These are phyloP conservation scores for Plutella xylostella DNA, from an alignment of 2,888 invertebrate genomes.

Conservation along the genomic window DNA sequence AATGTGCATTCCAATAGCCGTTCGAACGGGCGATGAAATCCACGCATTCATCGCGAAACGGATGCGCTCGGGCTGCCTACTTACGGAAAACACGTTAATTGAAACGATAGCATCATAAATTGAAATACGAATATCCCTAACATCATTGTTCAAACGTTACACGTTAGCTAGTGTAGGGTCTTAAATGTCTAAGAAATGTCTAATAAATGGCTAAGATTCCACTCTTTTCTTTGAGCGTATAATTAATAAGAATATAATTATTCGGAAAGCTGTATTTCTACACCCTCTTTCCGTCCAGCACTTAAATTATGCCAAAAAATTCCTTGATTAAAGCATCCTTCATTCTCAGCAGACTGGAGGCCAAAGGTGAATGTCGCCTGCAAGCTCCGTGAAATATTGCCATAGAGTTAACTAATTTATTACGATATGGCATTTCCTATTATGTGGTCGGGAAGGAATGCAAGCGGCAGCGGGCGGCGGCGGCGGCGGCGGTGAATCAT, in stretches of 20 bases:
- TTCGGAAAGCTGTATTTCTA: too few relatives aligned
- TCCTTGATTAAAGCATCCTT: not conserved
- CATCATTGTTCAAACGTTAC: too few relatives aligned
- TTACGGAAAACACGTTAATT: too few relatives aligned
- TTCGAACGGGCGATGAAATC: slow-evolving; percentile 8
- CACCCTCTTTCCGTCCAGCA: not conserved
- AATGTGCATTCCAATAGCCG: slow-evolving; percentile 9
- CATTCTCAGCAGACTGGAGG: not conserved
- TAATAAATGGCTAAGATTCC: too few relatives aligned
- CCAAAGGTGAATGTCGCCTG: slow-evolving; percentile 5
- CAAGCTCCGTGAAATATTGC: slow-evolving; percentile 10
- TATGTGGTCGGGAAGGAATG: slow-evolving; percentile 51
- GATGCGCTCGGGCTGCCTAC: too few relatives aligned
- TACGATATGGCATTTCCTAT: slow-evolving; percentile 54
- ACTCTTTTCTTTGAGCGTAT: too few relatives aligned
- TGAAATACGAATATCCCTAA: too few relatives aligned
- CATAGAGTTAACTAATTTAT: slow-evolving; percentile 36
- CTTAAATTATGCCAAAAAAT: not conserved
- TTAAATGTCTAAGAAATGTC: too few relatives aligned
- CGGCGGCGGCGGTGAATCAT: slow-evolving; percentile 47
- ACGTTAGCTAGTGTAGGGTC: too few relatives aligned
- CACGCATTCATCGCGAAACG: slow-evolving; percentile 5
- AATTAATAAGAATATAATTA: too few relatives aligned
- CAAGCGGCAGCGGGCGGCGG: slow-evolving; percentile 11
- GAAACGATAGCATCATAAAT: too few relatives aligned